A percentile compares a stretch with the other conserved stretches of the same genome.
These are phyloP conservation scores for Ophion ventricosus DNA, from an alignment of 2,888 invertebrate species.

Conservation along the genomic window DNA sequence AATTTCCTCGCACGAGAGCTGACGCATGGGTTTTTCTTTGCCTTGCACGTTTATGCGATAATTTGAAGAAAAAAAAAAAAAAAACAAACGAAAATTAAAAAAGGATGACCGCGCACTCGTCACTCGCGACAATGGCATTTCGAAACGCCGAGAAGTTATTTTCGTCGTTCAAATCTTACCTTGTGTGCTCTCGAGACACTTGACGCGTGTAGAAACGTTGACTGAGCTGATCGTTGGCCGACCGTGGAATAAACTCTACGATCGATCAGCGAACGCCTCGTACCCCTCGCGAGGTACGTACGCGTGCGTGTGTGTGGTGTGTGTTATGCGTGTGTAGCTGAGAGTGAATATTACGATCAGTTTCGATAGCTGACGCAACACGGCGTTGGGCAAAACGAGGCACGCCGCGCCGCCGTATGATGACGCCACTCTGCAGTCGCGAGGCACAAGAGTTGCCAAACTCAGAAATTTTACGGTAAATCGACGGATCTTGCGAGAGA, in stretches of 20 bases:
- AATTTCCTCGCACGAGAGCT: background rate
- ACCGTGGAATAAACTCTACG: conserved; percentile 72
- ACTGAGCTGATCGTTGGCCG: conserved; percentile 70
- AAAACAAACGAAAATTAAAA: no score
- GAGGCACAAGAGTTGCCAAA: background rate
- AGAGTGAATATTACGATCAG: conserved; percentile 69
- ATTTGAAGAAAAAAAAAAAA: background rate
- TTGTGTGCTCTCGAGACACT: conserved; percentile 67
- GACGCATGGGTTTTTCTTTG: background rate
- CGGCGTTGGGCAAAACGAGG: conserved; percentile 15
- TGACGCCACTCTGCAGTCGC: background rate
- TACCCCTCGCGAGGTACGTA: conserved; percentile 40
- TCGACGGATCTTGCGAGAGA: background rate
- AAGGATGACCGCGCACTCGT: conserved; percentile 29
- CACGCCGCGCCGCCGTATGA: background rate
- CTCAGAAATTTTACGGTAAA: no score
- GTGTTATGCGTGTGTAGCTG: no score
- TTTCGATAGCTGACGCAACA: conserved; percentile 75
- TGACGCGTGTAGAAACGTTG: conserved; percentile 61
- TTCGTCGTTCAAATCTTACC: conserved; percentile 58
- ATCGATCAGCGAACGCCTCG: conserved; percentile 69
- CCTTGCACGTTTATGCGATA: background rate
- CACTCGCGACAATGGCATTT: conserved; percentile 12
- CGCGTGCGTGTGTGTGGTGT: background rate
- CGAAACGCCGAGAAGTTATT: background rate